Evolutionary conservation across 2,888 invertebrate genomes (phyloP).

Genomic region (Hesperia comma): DNA sequence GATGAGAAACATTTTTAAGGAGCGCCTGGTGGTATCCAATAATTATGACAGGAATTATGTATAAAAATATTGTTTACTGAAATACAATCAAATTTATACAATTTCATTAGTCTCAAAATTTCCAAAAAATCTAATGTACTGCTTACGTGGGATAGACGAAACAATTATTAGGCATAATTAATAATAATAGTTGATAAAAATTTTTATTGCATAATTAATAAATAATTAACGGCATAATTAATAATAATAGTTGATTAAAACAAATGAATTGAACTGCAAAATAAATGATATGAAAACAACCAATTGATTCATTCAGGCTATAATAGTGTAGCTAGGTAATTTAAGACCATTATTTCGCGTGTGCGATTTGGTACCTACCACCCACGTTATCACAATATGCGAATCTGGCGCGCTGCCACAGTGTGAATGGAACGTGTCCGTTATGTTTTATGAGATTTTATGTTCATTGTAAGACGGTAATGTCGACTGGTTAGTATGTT

Average conservation of each 20-base stretch:
- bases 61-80: conserved; percentile 14
- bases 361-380: neutral
- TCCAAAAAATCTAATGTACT: too few species aligned
- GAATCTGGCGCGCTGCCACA: conserved; percentile 5
- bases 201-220: too few species aligned
- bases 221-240: too few species aligned
- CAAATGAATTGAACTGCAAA: too few species aligned
- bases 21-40: conserved; percentile 57
- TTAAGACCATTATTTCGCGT: neutral
- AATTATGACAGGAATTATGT: conserved; percentile 56
- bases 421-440: conserved; percentile 3
- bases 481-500: neutral
- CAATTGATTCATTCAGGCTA: neutral
- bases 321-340: neutral
- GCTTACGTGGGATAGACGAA: too few species aligned
- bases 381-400: neutral
- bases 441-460: neutral
- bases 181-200: too few species aligned
- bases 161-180: too few species aligned
- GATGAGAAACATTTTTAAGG: conserved; percentile 73
- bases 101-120: too few species aligned
- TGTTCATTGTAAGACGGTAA: neutral
- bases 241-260: too few species aligned
- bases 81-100: too few species aligned
- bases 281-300: too few species aligned